Conservation (phyloP, 1,140 invertebrate species). For the Berghia stephanieae region DNA sequence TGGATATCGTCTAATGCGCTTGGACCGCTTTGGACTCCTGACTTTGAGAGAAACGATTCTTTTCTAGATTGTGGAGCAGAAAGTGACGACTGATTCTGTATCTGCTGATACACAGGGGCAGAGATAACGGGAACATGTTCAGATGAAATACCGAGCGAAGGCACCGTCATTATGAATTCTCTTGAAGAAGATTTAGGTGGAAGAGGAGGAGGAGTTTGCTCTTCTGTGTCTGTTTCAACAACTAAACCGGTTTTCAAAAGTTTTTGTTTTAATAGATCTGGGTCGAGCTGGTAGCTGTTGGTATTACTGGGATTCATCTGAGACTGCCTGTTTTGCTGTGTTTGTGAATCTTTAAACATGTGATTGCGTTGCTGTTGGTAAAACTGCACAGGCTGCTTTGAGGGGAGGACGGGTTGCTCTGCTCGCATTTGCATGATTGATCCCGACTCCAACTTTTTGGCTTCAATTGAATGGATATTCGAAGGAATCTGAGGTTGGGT, state of each 20-base stretch:
- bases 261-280: constrained; percentile 54
- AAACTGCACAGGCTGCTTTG: constrained; percentile 41
- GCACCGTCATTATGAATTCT: too few relatives aligned
- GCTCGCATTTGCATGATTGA: not conserved
- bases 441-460: not conserved
- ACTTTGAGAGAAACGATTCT: not conserved
- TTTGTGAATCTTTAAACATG: constrained; percentile 30
- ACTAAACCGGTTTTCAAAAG: constrained; percentile 55
- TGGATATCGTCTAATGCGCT: constrained; percentile 27
- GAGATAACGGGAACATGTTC: too few relatives aligned
- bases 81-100: too few relatives aligned
- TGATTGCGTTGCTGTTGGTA: constrained; percentile 23
- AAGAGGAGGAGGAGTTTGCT: too few relatives aligned
- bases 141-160: too few relatives aligned
- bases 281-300: constrained; percentile 56
- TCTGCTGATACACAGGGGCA: too few relatives aligned
- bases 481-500: not conserved
- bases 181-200: too few relatives aligned
- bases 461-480: not conserved
- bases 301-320: not conserved
- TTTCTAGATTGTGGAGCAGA: not conserved
- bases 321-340: constrained; percentile 27
- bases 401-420: constrained; percentile 18
- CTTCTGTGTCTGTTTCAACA: constrained; percentile 42
- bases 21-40: not conserved